A percentile compares a stretch with the other conserved stretches of the same genome.
These are phyloP conservation scores for Machimus atricapillus DNA, from an alignment of 2,888 invertebrate species.

Conservation along the genomic window DNA sequence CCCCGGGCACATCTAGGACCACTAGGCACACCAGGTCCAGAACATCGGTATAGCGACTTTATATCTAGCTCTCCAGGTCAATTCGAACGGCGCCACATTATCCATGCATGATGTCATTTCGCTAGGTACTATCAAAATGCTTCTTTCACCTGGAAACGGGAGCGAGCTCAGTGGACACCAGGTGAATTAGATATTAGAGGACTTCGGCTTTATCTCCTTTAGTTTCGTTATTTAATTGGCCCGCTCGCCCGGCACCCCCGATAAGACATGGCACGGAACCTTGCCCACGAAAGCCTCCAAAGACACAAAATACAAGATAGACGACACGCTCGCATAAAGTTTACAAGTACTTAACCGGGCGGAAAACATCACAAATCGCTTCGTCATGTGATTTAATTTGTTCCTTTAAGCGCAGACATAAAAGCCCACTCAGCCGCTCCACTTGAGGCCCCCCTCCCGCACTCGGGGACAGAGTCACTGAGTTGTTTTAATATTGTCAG, in stretches of 20 bases:
- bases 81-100: not conserved
- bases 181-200: constrained; percentile 1
- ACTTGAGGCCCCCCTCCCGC: not conserved
- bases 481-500: not conserved
- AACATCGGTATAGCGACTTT: not conserved
- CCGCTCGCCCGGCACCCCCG: not conserved
- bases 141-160: not conserved
- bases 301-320: not conserved
- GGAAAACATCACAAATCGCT: not conserved
- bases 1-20: not conserved
- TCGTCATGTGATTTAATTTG: not conserved
- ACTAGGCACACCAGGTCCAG: not conserved
- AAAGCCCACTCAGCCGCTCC: not conserved
- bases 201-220: not conserved
- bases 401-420: not conserved
- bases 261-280: not conserved
- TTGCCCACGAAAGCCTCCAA: not conserved
- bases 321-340: not conserved
- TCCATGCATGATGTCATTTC: constrained; percentile 10
- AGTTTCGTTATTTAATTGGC: not conserved
- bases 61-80: not conserved
- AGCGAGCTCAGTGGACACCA: not conserved
- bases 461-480: not conserved
- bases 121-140: not conserved
- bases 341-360: not conserved